A percentile compares a stretch with the other conserved stretches of the same genome.
Conservation (phyloP, 2,888 invertebrate genomes). For the Vannuccia rotundouncinata region DNA sequence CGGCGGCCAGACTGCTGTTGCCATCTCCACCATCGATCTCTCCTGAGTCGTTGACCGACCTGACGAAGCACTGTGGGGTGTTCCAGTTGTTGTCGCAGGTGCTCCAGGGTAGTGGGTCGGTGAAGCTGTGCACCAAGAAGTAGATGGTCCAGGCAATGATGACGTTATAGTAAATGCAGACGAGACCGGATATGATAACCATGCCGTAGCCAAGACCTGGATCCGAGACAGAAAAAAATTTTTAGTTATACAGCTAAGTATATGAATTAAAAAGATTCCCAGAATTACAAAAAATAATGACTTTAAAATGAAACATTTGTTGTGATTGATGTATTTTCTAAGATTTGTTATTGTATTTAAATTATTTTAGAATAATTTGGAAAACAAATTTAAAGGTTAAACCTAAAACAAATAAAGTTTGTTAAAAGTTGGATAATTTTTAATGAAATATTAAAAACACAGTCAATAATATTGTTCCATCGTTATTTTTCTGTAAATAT, state of each 20-base stretch:
- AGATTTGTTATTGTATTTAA: too few relatives aligned
- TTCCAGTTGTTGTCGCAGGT: conserved; percentile 41
- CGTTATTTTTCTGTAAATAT: too few relatives aligned
- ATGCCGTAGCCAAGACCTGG: conserved; percentile 54
- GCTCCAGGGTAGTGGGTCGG: conserved; percentile 27
- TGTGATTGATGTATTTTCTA: too few relatives aligned
- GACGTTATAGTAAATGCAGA: conserved; percentile 44
- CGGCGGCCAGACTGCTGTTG: background rate
- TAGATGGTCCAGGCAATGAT: conserved; percentile 36
- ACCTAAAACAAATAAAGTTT: too few relatives aligned
- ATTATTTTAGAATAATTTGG: too few relatives aligned
- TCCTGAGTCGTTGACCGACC: background rate
- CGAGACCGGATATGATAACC: conserved; percentile 51
- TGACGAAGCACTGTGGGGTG: conserved; percentile 44
- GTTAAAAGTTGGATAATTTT: too few relatives aligned
- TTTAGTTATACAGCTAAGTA: background rate
- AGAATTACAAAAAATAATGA: too few relatives aligned
- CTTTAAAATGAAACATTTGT: too few relatives aligned
- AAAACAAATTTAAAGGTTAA: too few relatives aligned
- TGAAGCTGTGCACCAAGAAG: conserved; percentile 29
- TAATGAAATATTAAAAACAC: too few relatives aligned
- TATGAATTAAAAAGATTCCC: too few relatives aligned
- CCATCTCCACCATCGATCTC: background rate
- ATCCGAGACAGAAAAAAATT: conserved; percentile 23
- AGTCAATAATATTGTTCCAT: too few relatives aligned